Evolutionary conservation across 53 echinoderm and acorn worm species (phyloP), one percentile per base, ranked within the genome.

Genomic region (Henricia sp.): DNA sequence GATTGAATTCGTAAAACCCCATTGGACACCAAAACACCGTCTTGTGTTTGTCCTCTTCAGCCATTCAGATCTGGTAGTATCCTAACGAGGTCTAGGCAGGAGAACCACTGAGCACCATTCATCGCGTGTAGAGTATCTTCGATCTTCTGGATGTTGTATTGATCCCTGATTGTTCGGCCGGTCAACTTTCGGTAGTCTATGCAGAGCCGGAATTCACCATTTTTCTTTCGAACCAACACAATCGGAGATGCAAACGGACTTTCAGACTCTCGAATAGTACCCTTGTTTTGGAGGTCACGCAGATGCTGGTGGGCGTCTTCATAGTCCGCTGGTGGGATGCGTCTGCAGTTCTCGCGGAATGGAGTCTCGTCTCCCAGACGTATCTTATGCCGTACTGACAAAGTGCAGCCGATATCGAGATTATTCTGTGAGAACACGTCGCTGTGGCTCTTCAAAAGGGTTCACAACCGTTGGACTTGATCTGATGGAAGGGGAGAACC

Each of bases 201-300:
- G 20, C 83, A 83, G 1, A 91, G 77, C 0, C 88, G 76, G 0
- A 88, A 13, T 17, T 77, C 84, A 38, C 83, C 84, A 55, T 91
- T 88, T 78, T 76, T 91, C 69, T 91, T 91, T 0, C 84, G 77
- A 39, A 88, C 84, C 17, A 91, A 84, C 9, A 88, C 88, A 16
- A 91, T 91, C 0, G 87, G 68, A 12, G 87, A 87, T 13, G 84
- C 83, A 50, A 83, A 91, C 2, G 52, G 87, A 52, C 91, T 83
- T 28, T 64, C 68, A 13, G 83, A 83, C 43, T 87, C 87, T 20
- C 87, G 59, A 12, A 91, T 91, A 38, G 84, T 91, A 32, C 56
- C 75, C 75, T 87, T 91, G 1, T 60, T 68, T 70, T 67, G 76
- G 5, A 91, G 84, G n/a, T 87, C 84, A 40, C 44, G 44, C 8